A percentile compares a stretch with the other conserved stretches of the same genome.
Evolutionary conservation across 2,888 invertebrate genomes (phyloP).

Genomic region (Tetramorium bicarinatum): DNA sequence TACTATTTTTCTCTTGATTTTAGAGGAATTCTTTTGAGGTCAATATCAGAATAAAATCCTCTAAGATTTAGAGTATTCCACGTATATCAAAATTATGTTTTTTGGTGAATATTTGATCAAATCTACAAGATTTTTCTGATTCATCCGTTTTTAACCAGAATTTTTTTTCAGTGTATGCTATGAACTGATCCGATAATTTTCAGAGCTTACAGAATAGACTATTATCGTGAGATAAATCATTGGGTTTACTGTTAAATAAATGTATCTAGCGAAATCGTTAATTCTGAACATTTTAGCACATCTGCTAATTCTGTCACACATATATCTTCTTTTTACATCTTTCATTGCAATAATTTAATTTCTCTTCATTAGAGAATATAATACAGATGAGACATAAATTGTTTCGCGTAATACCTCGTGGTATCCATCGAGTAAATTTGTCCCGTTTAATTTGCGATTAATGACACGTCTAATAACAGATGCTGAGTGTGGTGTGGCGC

Average conservation of each 20-base stretch:
- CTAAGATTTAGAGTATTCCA: no score
- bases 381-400: conserved; percentile 7
- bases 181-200: not conserved
- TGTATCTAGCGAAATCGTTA: not conserved
- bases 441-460: conserved; percentile 75
- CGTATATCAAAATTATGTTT: no score
- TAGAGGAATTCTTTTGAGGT: no score
- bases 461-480: conserved; percentile 69
- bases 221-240: not conserved
- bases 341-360: not conserved
- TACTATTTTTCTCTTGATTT: no score
- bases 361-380: not conserved
- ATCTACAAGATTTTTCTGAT: no score
- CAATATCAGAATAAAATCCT: no score
- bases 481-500: conserved; percentile 43
- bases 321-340: not conserved
- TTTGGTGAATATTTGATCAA: no score
- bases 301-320: not conserved
- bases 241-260: not conserved
- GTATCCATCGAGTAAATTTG: conserved; percentile 7
- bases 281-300: conserved; percentile 1
- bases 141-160: no score
- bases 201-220: not conserved
- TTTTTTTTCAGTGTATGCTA: no score
- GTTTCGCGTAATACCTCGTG: conserved; percentile 13